Base-by-base conservation (phyloP, 1,140 invertebrate genomes). In the Zaprionus capensis region DNA sequence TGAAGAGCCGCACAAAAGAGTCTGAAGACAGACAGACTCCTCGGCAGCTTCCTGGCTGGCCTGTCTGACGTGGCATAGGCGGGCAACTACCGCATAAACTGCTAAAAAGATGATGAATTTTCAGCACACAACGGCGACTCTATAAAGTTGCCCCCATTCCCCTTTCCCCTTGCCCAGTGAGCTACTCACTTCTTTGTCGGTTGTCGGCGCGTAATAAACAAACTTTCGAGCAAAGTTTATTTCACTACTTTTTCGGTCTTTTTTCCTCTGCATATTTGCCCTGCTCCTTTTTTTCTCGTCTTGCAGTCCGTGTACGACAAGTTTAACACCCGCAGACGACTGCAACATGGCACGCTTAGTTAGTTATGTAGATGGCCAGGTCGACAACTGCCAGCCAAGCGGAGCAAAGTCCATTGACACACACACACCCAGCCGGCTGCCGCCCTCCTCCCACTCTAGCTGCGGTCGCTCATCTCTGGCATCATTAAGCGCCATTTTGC, bases 31-130 rank as follows among this genome's bases (percentile, higher is more conserved):
- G 22, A 4, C 14, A 65, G 49, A 55, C 61, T 67, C 5, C 11
- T 24, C 34, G 59, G 31, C 22, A 64, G 70, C 51, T 41, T 20
- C 20, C 22, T 12, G 41, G 65, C 12, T 38, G 20, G 22, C 38
- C 59, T 49, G 61, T 24, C 28, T 12, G 55, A 61, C 73, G 17
- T 24, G 55, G 58, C 71, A 70, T 80, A 81, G 78, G 80, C 82
- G 78, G 71, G 78, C 72, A 82, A 90, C 82, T 78, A 78, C 62
- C 80, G 78, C 83, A 82, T 80, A 91, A 91, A 85, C 90, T 91
- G 77, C 75, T 91, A 59, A 80, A 83, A 83, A 91, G 80, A 91
- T 91, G 88, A 91, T 91, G 88, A 91, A 91, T 91, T 83, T 85
- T 67, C 90, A 80, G 20, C 76, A 74, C 28, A 88, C 62, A 63